Conservation (phyloP, 1,140 invertebrate species). For the Drosophila erecta region DNA sequence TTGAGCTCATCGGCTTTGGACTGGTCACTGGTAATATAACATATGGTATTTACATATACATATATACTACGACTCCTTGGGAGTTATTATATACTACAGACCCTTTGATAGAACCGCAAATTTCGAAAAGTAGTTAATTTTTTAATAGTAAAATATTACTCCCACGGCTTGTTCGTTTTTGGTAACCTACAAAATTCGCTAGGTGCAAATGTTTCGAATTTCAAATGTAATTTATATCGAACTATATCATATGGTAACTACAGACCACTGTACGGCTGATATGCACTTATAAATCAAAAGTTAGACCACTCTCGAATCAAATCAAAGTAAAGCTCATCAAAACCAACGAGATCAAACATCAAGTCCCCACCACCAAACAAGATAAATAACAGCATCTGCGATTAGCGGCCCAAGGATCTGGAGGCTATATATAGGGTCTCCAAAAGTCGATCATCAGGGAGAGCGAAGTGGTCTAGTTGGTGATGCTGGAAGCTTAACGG, state of each 20-base stretch:
- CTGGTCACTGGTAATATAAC: constrained; percentile 30
- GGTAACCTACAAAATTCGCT: constrained; percentile 6
- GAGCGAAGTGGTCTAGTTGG: constrained; percentile 38
- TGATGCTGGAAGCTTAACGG: constrained; percentile 56
- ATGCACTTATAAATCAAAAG: constrained; percentile 35
- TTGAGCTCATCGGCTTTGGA: constrained; percentile 36
- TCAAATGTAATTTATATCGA: constrained; percentile 20
- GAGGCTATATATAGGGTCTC: constrained; percentile 1
- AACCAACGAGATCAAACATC: constrained; percentile 44
- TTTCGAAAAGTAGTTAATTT: constrained; percentile 10
- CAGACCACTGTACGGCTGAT: constrained; percentile 14
- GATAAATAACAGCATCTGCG: constrained; percentile 31
- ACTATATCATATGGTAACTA: constrained; percentile 34
- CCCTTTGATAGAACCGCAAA: constrained; percentile 9
- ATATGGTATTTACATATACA: neutral
- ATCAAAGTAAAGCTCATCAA: constrained; percentile 36
- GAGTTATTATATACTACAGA: constrained; percentile 6
- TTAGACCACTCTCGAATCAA: constrained; percentile 25
- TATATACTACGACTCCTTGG: constrained; percentile 19
- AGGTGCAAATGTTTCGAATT: constrained; percentile 39
- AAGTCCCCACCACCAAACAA: constrained; percentile 25
- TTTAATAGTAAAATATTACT: constrained; percentile 23
- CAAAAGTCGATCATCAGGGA: constrained; percentile 24
- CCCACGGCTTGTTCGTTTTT: constrained; percentile 21
- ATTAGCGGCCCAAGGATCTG: constrained; percentile 29